These are phyloP conservation scores for Pilophorus perplexus DNA, from an alignment of 2,888 invertebrate genomes.

Conservation along the genomic window DNA sequence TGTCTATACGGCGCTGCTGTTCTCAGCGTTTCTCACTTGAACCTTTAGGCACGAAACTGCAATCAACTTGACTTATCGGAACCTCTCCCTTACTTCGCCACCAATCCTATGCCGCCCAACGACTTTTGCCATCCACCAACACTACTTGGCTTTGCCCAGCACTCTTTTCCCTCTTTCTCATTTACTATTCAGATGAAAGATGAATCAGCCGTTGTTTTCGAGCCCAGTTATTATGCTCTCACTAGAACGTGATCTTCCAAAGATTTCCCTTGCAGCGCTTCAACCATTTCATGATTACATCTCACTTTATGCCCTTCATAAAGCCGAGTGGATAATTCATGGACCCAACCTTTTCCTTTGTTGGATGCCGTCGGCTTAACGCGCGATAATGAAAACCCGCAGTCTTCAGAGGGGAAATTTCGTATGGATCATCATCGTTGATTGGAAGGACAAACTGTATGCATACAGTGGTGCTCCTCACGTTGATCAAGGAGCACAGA, in stretches of 20 bases:
- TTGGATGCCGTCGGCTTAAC: conserved; percentile 10
- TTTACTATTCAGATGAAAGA: conserved; percentile 30
- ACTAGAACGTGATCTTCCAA: conserved; percentile 22
- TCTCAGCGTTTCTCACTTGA: conserved; percentile 38
- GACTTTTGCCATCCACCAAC: background rate
- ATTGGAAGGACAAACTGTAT: background rate
- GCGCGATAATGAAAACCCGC: conserved; percentile 11
- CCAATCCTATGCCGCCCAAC: conserved; percentile 6
- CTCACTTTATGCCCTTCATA: conserved; percentile 5
- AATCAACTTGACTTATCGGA: conserved; percentile 40
- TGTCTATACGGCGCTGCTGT: conserved; percentile 32
- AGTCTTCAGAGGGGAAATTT: too few relatives aligned
- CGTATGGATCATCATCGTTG: too few relatives aligned
- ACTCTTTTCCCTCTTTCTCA: conserved; percentile 18
- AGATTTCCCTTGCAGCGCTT: background rate
- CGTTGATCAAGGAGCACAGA: too few relatives aligned
- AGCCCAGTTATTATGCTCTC: conserved; percentile 15
- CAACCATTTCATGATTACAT: conserved; percentile 10
- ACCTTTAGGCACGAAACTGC: conserved; percentile 41
- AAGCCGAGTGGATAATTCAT: conserved; percentile 23
- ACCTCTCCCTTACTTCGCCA: conserved; percentile 10
- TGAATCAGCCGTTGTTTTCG: conserved; percentile 26
- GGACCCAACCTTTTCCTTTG: background rate
- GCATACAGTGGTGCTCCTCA: background rate
- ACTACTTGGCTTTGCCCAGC: conserved; percentile 8